Evolutionary conservation across 2,888 invertebrate species (phyloP).

Genomic region (Cheilosia urbana): DNA sequence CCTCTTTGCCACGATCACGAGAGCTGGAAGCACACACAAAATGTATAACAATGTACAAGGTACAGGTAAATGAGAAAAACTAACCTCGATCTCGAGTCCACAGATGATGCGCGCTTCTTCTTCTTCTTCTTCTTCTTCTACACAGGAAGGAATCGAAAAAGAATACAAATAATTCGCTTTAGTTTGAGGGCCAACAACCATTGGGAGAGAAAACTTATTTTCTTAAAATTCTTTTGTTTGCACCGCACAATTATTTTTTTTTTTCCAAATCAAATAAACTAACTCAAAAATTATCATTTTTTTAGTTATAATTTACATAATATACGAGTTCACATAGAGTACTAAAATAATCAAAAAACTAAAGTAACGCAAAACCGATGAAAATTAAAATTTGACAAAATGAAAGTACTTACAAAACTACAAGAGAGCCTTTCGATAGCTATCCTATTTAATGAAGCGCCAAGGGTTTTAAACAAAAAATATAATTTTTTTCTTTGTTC

Average conservation of each 20-base stretch:
- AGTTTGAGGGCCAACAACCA: slow-evolving; percentile 16
- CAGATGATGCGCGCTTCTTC: slow-evolving; percentile 85
- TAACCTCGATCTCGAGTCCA: slow-evolving; percentile 86
- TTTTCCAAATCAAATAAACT: slow-evolving; percentile 53
- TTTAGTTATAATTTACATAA: slow-evolving; percentile 29
- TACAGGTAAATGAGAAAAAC: slow-evolving; percentile 38
- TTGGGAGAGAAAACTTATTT: slow-evolving; percentile 48
- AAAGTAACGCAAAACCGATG: slow-evolving; percentile 77
- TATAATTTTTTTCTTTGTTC: slow-evolving; percentile 88
- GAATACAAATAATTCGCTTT: slow-evolving; percentile 77
- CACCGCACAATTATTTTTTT: slow-evolving; percentile 62
- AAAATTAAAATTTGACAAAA: slow-evolving; percentile 79
- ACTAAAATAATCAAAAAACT: slow-evolving; percentile 75
- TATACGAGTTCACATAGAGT: slow-evolving; percentile 60
- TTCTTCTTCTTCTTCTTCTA: slow-evolving; percentile 84
- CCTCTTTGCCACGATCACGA: slow-evolving; percentile 66
- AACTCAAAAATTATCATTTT: slow-evolving; percentile 57
- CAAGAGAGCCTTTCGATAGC: slow-evolving; percentile 84
- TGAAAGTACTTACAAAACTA: slow-evolving; percentile 84
- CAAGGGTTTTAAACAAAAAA: slow-evolving; percentile 88
- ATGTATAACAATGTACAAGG: background rate
- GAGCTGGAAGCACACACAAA: slow-evolving; percentile 76
- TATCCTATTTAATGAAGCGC: slow-evolving; percentile 84
- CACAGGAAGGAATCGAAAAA: slow-evolving; percentile 59
- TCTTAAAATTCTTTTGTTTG: slow-evolving; percentile 65